Percentiles rank a stretch among this genome's conserved stretches.
Evolutionary conservation across 2,797 vertebrate species (phyloP).

Genomic region (Danio aesculapii): DNA sequence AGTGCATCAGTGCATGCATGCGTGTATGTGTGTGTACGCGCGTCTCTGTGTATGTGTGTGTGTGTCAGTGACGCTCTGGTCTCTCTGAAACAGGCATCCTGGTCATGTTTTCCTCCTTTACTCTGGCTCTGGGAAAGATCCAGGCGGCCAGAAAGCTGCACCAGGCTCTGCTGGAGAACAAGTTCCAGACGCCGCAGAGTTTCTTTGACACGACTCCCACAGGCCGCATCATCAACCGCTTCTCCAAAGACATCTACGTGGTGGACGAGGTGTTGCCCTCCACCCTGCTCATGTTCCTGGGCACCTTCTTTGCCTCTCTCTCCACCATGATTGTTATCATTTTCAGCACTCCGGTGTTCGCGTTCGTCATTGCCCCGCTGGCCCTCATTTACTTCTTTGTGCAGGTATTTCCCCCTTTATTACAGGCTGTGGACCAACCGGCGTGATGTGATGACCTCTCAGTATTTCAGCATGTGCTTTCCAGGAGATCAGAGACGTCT

Average conservation of each 20-base stretch:
- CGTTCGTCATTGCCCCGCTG: slow-evolving; percentile 86
- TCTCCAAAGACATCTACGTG: slow-evolving; percentile 94
- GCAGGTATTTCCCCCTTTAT: slow-evolving; percentile 81
- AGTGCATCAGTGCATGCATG: no score
- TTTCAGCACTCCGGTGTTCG: slow-evolving; percentile 88
- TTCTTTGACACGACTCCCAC: slow-evolving; percentile 96
- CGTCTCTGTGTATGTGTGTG: no score
- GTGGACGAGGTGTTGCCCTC: slow-evolving; percentile 90
- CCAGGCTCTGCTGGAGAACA: slow-evolving; percentile 86
- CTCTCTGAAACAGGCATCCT: slow-evolving; percentile 81
- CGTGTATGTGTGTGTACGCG: no score
- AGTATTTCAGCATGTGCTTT: no score
- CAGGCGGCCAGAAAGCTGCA: slow-evolving; percentile 87
- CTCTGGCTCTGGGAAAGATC: slow-evolving; percentile 87
- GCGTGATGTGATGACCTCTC: no score
- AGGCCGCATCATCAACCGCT: slow-evolving; percentile 95
- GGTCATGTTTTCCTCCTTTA: slow-evolving; percentile 88
- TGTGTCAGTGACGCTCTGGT: slow-evolving; percentile 22
- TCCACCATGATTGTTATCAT: slow-evolving; percentile 91
- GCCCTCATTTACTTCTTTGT: slow-evolving; percentile 87
- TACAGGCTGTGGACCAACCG: no score
- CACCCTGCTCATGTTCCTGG: slow-evolving; percentile 90
- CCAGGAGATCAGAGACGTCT: no score
- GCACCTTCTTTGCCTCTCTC: slow-evolving; percentile 83
- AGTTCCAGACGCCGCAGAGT: slow-evolving; percentile 90